Percentiles rank a stretch among this genome's conserved stretches.
Evolutionary conservation across 1,140 invertebrate genomes (phyloP).

Genomic region (Drosophila santomea): DNA sequence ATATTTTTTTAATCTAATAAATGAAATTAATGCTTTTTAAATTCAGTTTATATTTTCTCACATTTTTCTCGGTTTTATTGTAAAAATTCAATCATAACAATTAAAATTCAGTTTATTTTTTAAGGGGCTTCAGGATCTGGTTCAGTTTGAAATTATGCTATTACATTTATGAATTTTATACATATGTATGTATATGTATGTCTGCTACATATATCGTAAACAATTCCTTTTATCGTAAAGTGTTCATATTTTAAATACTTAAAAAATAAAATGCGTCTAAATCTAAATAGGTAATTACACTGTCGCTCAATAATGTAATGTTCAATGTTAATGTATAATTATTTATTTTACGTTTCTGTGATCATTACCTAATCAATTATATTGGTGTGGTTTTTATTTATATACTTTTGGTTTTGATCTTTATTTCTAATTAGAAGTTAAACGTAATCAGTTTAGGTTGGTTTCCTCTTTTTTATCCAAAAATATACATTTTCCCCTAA

Average conservation of each 20-base stretch:
- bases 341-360: constrained; percentile 25
- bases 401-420: constrained; percentile 11
- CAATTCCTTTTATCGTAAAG: constrained; percentile 60
- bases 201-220: constrained; percentile 56
- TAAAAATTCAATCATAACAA: constrained; percentile 78
- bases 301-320: constrained; percentile 27
- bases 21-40: not conserved
- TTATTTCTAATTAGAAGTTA: constrained; percentile 44
- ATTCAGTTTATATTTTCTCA: constrained; percentile 7
- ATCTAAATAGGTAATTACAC: constrained; percentile 59
- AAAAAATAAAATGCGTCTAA: constrained; percentile 80
- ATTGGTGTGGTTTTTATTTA: constrained; percentile 32
- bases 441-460: constrained; percentile 24
- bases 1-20: too few relatives aligned
- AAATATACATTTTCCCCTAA: constrained; percentile 65
- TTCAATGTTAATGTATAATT: constrained; percentile 31
- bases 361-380: constrained; percentile 63
- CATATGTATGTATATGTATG: constrained; percentile 25
- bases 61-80: constrained; percentile 46
- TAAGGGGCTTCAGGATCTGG: constrained; percentile 19
- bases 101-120: constrained; percentile 52
- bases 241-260: constrained; percentile 73
- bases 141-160: constrained; percentile 66
- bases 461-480: constrained; percentile 33
- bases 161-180: constrained; percentile 58